Evolutionary conservation across 2,888 invertebrate genomes (phyloP).

Genomic region (Lithosia quadra): DNA sequence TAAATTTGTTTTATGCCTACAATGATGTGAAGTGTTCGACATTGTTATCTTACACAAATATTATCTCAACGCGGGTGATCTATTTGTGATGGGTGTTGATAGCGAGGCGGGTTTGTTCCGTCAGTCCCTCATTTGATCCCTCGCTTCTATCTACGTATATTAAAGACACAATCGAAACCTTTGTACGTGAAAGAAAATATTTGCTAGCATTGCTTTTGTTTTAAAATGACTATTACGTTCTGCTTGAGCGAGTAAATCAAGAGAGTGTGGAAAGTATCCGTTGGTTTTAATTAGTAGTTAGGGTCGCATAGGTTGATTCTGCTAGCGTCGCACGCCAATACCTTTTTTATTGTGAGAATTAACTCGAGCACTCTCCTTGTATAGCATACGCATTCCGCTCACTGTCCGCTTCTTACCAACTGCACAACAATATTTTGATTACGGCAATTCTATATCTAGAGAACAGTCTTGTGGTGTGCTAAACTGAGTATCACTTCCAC

Average conservation of each 20-base stretch:
- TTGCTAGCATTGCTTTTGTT: slow-evolving; percentile 34
- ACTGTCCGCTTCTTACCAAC: slow-evolving; percentile 59
- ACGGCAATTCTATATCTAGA: slow-evolving; percentile 10
- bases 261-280: slow-evolving; percentile 71
- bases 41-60: slow-evolving; percentile 70
- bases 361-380: slow-evolving; percentile 61
- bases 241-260: slow-evolving; percentile 67
- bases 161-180: background rate
- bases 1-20: background rate
- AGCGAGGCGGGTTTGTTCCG: slow-evolving; percentile 62
- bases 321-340: slow-evolving; percentile 64
- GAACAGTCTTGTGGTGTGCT: background rate
- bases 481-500: slow-evolving; percentile 31
- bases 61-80: slow-evolving; percentile 71
- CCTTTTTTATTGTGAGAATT: slow-evolving; percentile 69
- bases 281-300: slow-evolving; percentile 76
- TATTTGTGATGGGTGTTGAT: slow-evolving; percentile 68
- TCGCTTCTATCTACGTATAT: background rate
- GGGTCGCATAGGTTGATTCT: slow-evolving; percentile 73
- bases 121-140: slow-evolving; percentile 27
- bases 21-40: slow-evolving; percentile 27
- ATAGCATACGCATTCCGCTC: slow-evolving; percentile 56
- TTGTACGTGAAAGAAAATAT: slow-evolving; percentile 13
- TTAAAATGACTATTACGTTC: slow-evolving; percentile 56
- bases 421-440: slow-evolving; percentile 21